Conservation (phyloP, 1,140 invertebrate species). For the Amyelois transitella region DNA sequence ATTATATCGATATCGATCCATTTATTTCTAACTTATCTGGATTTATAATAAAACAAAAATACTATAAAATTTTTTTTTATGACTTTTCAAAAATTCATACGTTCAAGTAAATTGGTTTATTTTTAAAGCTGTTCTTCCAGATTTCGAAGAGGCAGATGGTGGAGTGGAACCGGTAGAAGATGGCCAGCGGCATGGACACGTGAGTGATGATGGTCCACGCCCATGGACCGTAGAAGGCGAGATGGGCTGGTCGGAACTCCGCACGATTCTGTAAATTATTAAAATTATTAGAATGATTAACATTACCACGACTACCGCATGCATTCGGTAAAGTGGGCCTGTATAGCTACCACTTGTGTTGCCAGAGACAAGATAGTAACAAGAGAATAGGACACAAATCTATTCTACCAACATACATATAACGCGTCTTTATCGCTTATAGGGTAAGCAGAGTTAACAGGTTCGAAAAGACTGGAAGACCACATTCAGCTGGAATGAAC, state of each 20-base stretch:
- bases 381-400: no score
- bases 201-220: slow-evolving; percentile 92
- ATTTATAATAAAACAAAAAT: neutral
- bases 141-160: slow-evolving; percentile 97
- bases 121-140: slow-evolving; percentile 95
- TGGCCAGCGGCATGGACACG: slow-evolving; percentile 88
- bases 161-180: slow-evolving; percentile 93
- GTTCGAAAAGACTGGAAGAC: no score
- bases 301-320: no score
- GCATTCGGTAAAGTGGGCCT: no score
- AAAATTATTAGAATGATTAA: neutral
- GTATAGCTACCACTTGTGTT: no score
- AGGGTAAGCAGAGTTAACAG: no score
- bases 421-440: no score
- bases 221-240: slow-evolving; percentile 88
- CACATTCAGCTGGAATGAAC: no score
- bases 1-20: no score
- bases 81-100: slow-evolving; percentile 18
- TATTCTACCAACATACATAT: no score
- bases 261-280: slow-evolving; percentile 76
- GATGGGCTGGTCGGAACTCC: slow-evolving; percentile 84
- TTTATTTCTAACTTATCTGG: neutral
- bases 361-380: no score
- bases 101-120: slow-evolving; percentile 57
- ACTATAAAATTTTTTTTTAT: neutral